Base-by-base conservation (phyloP, 2,797 vertebrate species). In the Chlorospingus semifuscus region DNA sequence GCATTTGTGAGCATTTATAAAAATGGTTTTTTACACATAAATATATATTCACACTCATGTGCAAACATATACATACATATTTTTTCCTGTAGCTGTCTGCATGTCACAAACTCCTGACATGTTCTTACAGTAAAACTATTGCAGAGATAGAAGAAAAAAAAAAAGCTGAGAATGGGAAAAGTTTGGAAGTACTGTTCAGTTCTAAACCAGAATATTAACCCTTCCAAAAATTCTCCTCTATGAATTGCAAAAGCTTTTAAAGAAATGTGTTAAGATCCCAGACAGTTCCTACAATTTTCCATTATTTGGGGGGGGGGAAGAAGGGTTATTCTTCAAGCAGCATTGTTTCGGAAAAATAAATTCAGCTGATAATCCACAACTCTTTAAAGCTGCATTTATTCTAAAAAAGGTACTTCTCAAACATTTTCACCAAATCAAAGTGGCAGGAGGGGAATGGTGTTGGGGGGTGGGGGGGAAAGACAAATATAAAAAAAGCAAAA, bases 401-500 rank as follows among this genome's bases (percentile, higher is more conserved):
- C 68, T 93, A 68, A 93, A 89, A 91, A 88, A 71, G 78, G 63
- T 84, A 92, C 91, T 94, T 94, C 96, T 90, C 69, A 90, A 96
- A 96, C 55, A 94, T 96, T 96, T 96, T 83, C 76, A 70, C 81
- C 72, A 92, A 92, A 89, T 42, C 61, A 68, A 88, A 87, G 90
- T 70, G 36, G 39, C 26, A 30, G 81, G 52, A 47, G 57, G 21
- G 36, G 41, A 83, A 37, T 1, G 5, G 53, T 36, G 15, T 9
- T 59, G 56, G 56, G 55, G 24, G 0, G 9, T 16, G 15, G 1
- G 1, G 37, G 18, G 21, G 18, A 4, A 4, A 18, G 21, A 60
- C 32, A 87, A 95, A 92, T 82, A 95, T 94, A 97, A 95, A 96
- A 95, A 96, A 97, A 92, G 95, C 93, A 94, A 98, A 96, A 88